Conservation (phyloP, 2,888 invertebrate species). For the Dexiosoma caninum region DNA sequence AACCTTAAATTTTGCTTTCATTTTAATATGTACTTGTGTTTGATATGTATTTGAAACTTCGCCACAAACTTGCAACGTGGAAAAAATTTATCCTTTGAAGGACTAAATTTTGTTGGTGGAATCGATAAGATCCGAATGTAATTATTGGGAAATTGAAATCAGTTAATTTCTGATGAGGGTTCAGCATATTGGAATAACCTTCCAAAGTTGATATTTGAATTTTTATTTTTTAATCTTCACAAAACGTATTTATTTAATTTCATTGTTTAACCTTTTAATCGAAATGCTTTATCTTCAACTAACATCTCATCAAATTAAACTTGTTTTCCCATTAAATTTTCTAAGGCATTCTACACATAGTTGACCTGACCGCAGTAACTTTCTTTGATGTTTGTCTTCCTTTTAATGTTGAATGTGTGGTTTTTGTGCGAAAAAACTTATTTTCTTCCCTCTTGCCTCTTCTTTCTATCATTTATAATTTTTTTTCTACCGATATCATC, state of each 20-base stretch:
- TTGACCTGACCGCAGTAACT: constrained; percentile 9
- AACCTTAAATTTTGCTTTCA: too few species aligned
- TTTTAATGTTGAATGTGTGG: background rate
- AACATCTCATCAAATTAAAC: background rate
- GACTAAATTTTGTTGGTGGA: too few species aligned
- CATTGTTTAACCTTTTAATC: background rate
- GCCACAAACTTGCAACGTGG: too few species aligned
- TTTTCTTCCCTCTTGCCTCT: background rate
- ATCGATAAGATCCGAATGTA: too few species aligned
- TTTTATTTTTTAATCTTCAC: background rate
- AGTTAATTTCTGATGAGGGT: background rate
- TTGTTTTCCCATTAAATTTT: background rate
- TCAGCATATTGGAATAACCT: background rate
- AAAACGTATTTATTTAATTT: background rate
- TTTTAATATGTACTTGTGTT: too few species aligned
- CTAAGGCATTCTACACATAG: background rate
- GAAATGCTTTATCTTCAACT: background rate
- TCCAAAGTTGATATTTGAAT: background rate
- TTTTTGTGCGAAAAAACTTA: background rate
- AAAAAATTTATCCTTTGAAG: too few species aligned
- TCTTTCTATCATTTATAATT: background rate
- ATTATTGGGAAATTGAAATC: too few species aligned
- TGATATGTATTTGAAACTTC: too few species aligned
- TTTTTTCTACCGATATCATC: background rate
- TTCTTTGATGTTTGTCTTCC: background rate